Conservation (phyloP, 2,113 vertebrate species). For the Alethe diademata region DNA sequence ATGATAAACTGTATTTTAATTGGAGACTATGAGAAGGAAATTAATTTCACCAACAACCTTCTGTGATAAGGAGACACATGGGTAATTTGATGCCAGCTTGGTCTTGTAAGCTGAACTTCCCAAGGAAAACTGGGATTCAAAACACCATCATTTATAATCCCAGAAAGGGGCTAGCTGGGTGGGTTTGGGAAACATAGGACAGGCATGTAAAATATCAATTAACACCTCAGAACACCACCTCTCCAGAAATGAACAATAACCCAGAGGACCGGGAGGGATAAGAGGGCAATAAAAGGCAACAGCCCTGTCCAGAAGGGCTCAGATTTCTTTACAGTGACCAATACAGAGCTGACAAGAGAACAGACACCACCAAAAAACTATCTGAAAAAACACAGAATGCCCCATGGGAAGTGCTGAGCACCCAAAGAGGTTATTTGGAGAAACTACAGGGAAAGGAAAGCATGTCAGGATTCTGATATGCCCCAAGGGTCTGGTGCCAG, state of each 20-base stretch:
- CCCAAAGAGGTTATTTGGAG: not conserved
- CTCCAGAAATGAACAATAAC: not conserved
- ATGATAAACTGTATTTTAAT: slow-evolving; percentile 35
- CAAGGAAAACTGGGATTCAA: not conserved
- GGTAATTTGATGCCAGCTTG: not conserved
- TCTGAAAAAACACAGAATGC: not conserved
- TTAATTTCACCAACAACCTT: not conserved
- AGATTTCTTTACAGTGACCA: not conserved
- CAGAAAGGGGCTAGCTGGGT: not conserved
- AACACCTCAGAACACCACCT: not conserved
- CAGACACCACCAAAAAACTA: not conserved
- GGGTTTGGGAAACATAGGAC: not conserved
- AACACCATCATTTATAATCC: not conserved
- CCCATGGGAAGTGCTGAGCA: not conserved
- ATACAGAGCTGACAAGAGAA: not conserved
- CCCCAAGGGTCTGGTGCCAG: accelerated
- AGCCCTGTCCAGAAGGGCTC: not conserved
- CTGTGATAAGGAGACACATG: not conserved
- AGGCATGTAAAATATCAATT: not conserved
- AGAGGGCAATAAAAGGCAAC: not conserved
- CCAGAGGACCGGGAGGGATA: not conserved
- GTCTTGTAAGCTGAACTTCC: not conserved
- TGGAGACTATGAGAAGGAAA: not conserved
- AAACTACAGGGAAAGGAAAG: not conserved
- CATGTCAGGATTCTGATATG: not conserved